Conservation (phyloP, 2,797 vertebrate species). For the Brotula barbata region DNA sequence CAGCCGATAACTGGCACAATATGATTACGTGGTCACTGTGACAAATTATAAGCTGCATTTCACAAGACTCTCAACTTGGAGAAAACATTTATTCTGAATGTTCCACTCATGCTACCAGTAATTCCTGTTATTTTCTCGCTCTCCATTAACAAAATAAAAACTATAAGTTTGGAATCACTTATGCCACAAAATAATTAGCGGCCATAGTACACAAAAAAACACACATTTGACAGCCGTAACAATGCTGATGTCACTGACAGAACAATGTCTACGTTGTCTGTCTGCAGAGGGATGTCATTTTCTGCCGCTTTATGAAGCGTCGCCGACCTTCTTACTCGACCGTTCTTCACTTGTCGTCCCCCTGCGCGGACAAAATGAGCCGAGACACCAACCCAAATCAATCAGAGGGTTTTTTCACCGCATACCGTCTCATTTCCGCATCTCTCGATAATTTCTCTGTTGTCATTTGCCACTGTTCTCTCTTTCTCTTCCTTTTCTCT, state of each 20-base stretch:
- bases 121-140: neutral
- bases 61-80: neutral
- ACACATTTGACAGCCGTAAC: neutral
- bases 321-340: constrained; percentile 20
- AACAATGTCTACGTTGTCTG: constrained; percentile 15
- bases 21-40: no score
- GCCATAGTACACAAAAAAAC: neutral
- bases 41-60: neutral
- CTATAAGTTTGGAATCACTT: neutral
- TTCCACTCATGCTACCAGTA: neutral
- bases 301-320: constrained; percentile 26
- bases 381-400: constrained; percentile 31
- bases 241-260: constrained; percentile 7
- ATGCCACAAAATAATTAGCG: neutral
- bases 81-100: neutral
- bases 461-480: constrained; percentile 11
- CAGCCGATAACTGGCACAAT: no score
- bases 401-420: constrained; percentile 15
- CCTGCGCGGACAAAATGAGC: constrained; percentile 18
- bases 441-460: constrained; percentile 35
- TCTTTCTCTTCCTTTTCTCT: neutral
- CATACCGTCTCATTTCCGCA: constrained; percentile 23
- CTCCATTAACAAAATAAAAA: neutral
- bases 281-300: constrained; percentile 38
- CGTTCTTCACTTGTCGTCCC: constrained; percentile 23